Evolutionary conservation across 2,113 vertebrate species (phyloP).

Genomic region (Gnathonemus longibarbis): DNA sequence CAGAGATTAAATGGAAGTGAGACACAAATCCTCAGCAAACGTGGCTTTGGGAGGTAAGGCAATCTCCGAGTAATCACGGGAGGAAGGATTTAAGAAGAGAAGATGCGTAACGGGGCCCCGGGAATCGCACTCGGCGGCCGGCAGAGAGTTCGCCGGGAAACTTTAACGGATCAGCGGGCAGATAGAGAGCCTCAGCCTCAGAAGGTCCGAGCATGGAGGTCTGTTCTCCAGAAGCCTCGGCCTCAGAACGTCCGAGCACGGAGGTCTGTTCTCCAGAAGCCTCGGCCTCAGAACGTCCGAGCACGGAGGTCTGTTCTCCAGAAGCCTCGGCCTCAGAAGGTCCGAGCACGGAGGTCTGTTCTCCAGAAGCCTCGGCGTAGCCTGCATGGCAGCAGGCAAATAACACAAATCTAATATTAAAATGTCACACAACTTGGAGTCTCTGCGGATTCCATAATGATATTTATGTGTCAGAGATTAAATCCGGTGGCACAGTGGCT

Average conservation of each 20-base stretch:
- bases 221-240: background rate
- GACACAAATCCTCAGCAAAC: background rate
- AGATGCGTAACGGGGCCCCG: background rate
- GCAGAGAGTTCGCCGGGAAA: background rate
- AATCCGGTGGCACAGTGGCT: background rate
- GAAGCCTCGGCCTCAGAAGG: background rate
- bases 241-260: too few species aligned
- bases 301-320: background rate
- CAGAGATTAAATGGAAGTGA: constrained; percentile 12
- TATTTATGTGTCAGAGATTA: background rate
- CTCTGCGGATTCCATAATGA: background rate
- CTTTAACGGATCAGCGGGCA: background rate
- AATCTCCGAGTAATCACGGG: background rate
- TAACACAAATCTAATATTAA: background rate
- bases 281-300: background rate
- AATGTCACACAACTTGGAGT: background rate
- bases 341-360: background rate
- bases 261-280: background rate
- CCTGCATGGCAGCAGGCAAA: background rate
- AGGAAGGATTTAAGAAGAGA: background rate
- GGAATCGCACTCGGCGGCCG: background rate
- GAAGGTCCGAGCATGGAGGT: background rate
- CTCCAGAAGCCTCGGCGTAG: background rate
- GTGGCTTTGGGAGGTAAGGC: background rate
- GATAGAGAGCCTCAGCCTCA: background rate